Conservation (phyloP, 2,113 vertebrate genomes). For the Trinectes maculatus region DNA sequence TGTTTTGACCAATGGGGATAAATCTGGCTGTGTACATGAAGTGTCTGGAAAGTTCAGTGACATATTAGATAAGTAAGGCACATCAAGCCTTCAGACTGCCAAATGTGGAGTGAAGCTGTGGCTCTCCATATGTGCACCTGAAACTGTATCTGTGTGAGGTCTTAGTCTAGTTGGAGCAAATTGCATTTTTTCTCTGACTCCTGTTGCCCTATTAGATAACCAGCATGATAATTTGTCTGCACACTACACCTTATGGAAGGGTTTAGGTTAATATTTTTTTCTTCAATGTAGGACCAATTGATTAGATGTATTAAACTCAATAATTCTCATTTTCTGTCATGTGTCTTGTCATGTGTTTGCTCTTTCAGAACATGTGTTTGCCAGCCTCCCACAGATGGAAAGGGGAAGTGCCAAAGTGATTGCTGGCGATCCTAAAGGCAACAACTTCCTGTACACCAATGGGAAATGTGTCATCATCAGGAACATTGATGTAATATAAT, state of each 20-base stretch:
- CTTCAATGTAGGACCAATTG: background rate
- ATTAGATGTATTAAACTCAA: background rate
- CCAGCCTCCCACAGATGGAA: conserved; percentile 96
- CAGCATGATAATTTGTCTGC: background rate
- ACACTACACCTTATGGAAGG: background rate
- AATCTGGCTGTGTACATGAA: background rate
- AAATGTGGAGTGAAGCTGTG: background rate
- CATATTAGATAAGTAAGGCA: too few relatives aligned
- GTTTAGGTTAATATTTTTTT: background rate
- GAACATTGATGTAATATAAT: conserved; percentile 89
- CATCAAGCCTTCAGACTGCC: background rate
- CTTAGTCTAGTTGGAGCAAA: background rate
- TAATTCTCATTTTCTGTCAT: background rate
- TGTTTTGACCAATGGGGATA: background rate
- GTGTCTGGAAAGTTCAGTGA: background rate
- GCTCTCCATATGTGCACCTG: background rate
- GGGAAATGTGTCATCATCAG: conserved; percentile 96
- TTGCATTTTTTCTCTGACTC: too few relatives aligned
- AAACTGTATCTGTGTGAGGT: background rate
- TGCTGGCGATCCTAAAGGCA: conserved; percentile 95
- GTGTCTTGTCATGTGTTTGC: background rate
- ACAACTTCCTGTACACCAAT: conserved; percentile 95
- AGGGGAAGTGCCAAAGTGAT: conserved; percentile 94
- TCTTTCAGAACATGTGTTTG: conserved; percentile 89
- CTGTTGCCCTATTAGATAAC: background rate